A percentile compares a stretch with the other conserved stretches of the same genome.
These are phyloP conservation scores for Caiman crocodilus DNA, from an alignment of 2,797 vertebrate genomes.

Conservation along the genomic window DNA sequence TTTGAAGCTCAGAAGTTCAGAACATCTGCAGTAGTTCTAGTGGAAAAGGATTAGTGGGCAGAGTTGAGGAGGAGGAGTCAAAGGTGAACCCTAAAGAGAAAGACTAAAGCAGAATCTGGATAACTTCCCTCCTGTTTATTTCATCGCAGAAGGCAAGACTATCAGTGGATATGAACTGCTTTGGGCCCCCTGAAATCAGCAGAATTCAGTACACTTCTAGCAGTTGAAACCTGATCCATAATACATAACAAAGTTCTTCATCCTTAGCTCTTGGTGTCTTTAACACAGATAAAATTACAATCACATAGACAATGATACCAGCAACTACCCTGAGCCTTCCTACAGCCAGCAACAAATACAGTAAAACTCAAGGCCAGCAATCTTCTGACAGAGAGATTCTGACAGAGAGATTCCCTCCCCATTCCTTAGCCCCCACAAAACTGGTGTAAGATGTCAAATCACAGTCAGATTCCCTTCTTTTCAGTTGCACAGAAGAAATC, in stretches of 20 bases:
- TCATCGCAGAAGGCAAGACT: not conserved
- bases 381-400: no score
- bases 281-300: not conserved
- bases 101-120: not conserved
- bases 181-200: not conserved
- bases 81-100: not conserved
- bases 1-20: not conserved
- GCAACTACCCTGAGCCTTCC: not conserved
- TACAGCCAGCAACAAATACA: not conserved
- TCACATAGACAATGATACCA: not conserved
- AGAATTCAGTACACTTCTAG: not conserved
- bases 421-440: not conserved
- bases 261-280: not conserved
- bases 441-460: not conserved
- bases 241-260: not conserved
- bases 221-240: not conserved
- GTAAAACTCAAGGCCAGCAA: not conserved
- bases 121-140: not conserved
- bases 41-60: fast-evolving
- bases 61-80: not conserved
- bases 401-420: not conserved
- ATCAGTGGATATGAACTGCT: not conserved
- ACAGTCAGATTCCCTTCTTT: conserved; percentile 22
- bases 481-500: conserved; percentile 82
- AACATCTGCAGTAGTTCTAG: not conserved